These are phyloP conservation scores for Tupiocoris notatus DNA, from an alignment of 2,888 invertebrate species.

Conservation along the genomic window DNA sequence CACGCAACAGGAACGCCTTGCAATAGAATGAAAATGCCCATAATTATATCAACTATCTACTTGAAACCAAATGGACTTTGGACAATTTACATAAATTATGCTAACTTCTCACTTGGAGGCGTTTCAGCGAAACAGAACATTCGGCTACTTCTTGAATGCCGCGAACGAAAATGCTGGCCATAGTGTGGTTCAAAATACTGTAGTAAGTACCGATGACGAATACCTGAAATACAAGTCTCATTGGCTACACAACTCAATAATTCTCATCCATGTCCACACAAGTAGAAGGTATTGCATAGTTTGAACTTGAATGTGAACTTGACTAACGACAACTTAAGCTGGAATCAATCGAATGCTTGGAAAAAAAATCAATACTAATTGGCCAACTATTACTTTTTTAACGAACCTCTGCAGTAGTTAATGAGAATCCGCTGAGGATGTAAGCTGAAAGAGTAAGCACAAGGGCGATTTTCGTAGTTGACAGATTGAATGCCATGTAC, in stretches of 20 bases:
- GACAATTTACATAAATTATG: too few species aligned
- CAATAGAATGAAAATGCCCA: too few species aligned
- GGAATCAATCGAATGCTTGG: too few species aligned
- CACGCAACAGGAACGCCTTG: constrained; percentile 16
- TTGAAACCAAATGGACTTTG: too few species aligned
- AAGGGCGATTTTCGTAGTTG: constrained; percentile 67
- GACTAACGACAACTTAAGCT: too few species aligned
- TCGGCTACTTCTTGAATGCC: constrained; percentile 64
- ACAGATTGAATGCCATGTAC: constrained; percentile 64
- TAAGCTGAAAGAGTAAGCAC: constrained; percentile 67
- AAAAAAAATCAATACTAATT: too few species aligned
- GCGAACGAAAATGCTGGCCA: constrained; percentile 57
- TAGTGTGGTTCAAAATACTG: constrained; percentile 51
- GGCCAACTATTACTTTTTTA: too few species aligned
- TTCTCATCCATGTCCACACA: too few species aligned
- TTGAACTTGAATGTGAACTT: too few species aligned
- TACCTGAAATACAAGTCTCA: constrained; percentile 48
- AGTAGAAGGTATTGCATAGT: too few species aligned
- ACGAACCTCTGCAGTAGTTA: constrained; percentile 47
- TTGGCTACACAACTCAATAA: too few species aligned
- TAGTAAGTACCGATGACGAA: constrained; percentile 55
- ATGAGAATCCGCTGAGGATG: constrained; percentile 50
- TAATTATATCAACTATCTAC: too few species aligned
- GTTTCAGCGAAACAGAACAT: constrained; percentile 62
- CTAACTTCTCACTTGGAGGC: constrained; percentile 61